Evolutionary conservation across 2,888 invertebrate species (phyloP).

Genomic region (Morpho helenor): DNA sequence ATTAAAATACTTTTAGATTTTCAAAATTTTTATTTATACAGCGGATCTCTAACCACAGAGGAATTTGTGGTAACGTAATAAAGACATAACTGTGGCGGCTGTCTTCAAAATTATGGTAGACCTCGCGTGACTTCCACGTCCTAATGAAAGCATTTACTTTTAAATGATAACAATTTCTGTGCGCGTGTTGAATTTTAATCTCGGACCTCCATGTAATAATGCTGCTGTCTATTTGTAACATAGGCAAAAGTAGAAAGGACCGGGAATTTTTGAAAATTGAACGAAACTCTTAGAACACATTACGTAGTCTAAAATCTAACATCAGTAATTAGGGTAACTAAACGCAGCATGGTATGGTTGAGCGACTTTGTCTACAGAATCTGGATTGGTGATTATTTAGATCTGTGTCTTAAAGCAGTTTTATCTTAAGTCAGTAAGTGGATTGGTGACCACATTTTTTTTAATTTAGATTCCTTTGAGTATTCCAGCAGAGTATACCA

Average conservation of each 20-base stretch:
- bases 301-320: no score
- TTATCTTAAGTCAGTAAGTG: no score
- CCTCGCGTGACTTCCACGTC: slow-evolving; percentile 35
- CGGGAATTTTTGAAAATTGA: background rate
- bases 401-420: no score
- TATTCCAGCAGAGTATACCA: no score
- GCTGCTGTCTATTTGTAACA: background rate
- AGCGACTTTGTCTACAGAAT: no score
- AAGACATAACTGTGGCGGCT: slow-evolving; percentile 17
- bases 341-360: no score
- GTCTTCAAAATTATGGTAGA: slow-evolving; percentile 24
- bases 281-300: no score
- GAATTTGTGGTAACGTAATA: slow-evolving; percentile 23
- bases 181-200: slow-evolving; percentile 33
- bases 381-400: no score
- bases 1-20: background rate
- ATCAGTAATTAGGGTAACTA: no score
- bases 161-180: slow-evolving; percentile 42
- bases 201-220: slow-evolving; percentile 32
- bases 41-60: slow-evolving; percentile 2
- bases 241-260: background rate
- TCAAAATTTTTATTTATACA: background rate
- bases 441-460: no score
- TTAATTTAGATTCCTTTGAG: no score
- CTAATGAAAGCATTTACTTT: slow-evolving; percentile 41